Conservation (phyloP, 2,797 vertebrate genomes). For the Potorous gilbertii region DNA sequence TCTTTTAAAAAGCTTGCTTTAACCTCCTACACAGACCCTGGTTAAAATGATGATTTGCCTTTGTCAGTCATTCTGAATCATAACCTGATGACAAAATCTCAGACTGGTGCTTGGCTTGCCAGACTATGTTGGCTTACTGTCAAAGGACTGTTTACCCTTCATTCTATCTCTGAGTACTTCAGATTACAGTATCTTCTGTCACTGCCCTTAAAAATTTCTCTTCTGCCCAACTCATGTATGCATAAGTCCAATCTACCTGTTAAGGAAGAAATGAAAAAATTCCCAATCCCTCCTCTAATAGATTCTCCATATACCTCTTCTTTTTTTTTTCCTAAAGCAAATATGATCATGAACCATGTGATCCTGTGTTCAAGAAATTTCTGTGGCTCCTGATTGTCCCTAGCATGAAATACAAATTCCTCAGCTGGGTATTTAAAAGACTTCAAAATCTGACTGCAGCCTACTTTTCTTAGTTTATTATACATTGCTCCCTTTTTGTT, state of each 20-base stretch:
- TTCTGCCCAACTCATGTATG: neutral
- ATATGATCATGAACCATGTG: neutral
- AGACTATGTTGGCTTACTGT: neutral
- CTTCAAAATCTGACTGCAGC: neutral
- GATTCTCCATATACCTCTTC: neutral
- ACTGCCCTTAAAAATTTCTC: neutral
- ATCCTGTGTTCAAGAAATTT: neutral
- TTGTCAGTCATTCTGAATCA: constrained; percentile 49
- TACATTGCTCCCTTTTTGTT: neutral
- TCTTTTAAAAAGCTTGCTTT: neutral
- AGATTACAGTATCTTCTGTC: neutral
- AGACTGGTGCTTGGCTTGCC: neutral
- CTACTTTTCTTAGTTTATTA: neutral
- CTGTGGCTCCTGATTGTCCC: neutral
- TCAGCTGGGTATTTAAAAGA: neutral
- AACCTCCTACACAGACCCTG: neutral
- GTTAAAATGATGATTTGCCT: constrained; percentile 44
- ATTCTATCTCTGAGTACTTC: neutral
- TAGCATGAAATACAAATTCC: neutral
- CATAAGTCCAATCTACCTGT: neutral
- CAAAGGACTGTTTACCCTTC: neutral
- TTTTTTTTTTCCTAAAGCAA: neutral
- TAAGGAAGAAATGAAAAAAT: neutral
- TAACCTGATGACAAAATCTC: constrained; percentile 44
- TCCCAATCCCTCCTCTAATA: neutral